Evolutionary conservation across 2,888 invertebrate genomes (phyloP).

Genomic region (Chrysolina americana): DNA sequence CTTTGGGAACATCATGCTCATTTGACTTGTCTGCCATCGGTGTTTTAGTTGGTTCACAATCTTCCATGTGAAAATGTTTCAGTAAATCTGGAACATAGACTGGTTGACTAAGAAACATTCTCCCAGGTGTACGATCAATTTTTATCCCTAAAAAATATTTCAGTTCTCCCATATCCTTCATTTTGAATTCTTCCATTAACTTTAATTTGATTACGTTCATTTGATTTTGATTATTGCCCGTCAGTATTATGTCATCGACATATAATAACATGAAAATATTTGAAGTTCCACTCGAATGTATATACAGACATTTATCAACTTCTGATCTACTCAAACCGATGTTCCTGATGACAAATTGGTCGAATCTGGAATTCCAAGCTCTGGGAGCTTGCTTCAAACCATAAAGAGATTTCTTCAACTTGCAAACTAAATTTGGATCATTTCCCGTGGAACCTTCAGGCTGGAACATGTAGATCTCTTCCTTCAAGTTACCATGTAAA

Average conservation of each 20-base stretch:
- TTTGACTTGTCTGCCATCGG: conserved; percentile 34
- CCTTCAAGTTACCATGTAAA: conserved; percentile 36
- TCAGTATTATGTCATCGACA: conserved; percentile 46
- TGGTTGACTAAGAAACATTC: conserved; percentile 51
- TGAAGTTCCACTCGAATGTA: conserved; percentile 21
- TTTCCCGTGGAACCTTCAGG: conserved; percentile 35
- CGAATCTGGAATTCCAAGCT: conserved; percentile 19
- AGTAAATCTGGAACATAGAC: conserved; percentile 52
- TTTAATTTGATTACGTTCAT: conserved; percentile 1
- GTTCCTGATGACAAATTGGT: conserved; percentile 37
- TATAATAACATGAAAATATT: conserved; percentile 44
- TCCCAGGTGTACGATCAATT: conserved; percentile 45
- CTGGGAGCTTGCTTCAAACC: neutral
- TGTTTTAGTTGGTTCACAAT: conserved; percentile 49
- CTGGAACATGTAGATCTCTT: conserved; percentile 40
- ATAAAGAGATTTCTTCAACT: conserved; percentile 32
- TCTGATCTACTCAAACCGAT: conserved; percentile 38
- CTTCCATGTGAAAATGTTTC: conserved; percentile 52
- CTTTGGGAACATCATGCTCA: neutral
- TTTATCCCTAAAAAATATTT: conserved; percentile 55
- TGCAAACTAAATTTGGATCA: conserved; percentile 33
- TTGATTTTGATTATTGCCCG: conserved; percentile 15
- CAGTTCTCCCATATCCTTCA: conserved; percentile 54
- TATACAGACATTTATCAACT: conserved; percentile 45
- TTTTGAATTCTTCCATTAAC: conserved; percentile 45